Evolutionary conservation across 2,888 invertebrate species (phyloP).

Genomic region (Dysmachus trigonus): DNA sequence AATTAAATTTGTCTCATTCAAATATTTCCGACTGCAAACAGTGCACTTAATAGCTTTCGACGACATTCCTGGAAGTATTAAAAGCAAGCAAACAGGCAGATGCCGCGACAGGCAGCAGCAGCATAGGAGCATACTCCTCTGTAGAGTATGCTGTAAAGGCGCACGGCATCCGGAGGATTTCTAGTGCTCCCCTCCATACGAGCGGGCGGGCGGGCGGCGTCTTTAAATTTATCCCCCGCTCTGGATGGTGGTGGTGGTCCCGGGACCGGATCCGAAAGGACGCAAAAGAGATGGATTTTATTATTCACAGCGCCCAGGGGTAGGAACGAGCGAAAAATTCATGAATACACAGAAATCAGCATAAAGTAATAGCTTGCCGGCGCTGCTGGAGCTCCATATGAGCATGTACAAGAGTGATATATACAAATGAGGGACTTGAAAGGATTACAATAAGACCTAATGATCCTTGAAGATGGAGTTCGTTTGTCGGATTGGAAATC

Average conservation of each 20-base stretch:
- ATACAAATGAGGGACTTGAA: constrained; percentile 46
- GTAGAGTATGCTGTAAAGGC: not conserved
- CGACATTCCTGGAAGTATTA: constrained; percentile 24
- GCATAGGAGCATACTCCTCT: not conserved
- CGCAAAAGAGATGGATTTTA: constrained; percentile 25
- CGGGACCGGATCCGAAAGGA: not conserved
- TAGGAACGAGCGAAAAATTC: constrained; percentile 38
- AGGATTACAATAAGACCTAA: constrained; percentile 50
- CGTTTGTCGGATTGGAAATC: constrained; percentile 48
- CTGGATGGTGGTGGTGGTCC: not conserved
- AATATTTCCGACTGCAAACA: constrained; percentile 29
- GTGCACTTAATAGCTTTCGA: constrained; percentile 22
- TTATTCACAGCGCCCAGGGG: constrained; percentile 27
- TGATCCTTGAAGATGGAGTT: constrained; percentile 50
- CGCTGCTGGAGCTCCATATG: constrained; percentile 20
- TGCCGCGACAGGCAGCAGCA: not conserved
- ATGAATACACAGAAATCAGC: constrained; percentile 43
- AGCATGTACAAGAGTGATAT: constrained; percentile 38
- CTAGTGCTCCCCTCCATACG: not conserved
- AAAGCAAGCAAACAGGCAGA: constrained; percentile 9
- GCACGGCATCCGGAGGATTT: not conserved
- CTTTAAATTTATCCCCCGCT: not conserved
- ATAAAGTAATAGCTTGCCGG: constrained; percentile 42
- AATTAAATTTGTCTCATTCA: constrained; percentile 21
- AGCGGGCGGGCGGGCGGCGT: too few relatives aligned